Percentiles rank a stretch among this genome's conserved stretches.
Evolutionary conservation across 2,113 vertebrate species (phyloP).

Genomic region (Nothobranchius kuhntae): DNA sequence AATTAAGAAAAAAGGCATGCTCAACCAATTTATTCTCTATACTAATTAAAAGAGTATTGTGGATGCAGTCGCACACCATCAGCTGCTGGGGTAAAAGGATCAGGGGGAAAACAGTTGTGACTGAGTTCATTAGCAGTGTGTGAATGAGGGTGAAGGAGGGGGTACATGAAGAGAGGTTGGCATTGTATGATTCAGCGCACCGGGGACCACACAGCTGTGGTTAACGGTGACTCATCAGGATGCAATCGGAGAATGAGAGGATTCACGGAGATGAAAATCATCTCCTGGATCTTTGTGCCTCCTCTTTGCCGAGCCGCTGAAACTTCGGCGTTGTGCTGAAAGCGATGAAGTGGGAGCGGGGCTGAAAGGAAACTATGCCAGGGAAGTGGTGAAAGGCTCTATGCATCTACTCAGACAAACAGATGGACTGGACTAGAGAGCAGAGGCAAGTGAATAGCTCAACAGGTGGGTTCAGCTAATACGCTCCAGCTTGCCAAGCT

Average conservation of each 20-base stretch:
- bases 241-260: constrained; percentile 56
- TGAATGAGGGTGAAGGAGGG: constrained; percentile 40
- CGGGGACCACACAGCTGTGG: constrained; percentile 67
- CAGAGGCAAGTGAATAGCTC: constrained; percentile 37
- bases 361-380: constrained; percentile 38
- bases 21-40: constrained; percentile 80
- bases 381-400: constrained; percentile 45
- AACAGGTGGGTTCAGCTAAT: constrained; percentile 51
- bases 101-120: constrained; percentile 67
- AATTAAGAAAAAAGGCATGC: constrained; percentile 81
- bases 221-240: constrained; percentile 75
- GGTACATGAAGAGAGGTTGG: constrained; percentile 30
- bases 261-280: constrained; percentile 62
- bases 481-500: constrained; percentile 47
- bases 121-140: constrained; percentile 76
- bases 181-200: constrained; percentile 51
- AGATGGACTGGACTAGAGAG: constrained; percentile 53
- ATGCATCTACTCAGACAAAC: constrained; percentile 56
- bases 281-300: constrained; percentile 51
- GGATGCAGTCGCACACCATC: constrained; percentile 79
- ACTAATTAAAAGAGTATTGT: constrained; percentile 82
- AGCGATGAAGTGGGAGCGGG: constrained; percentile 23
- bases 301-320: constrained; percentile 55
- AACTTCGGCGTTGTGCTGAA: constrained; percentile 44
- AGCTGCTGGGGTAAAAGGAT: constrained; percentile 75